These are phyloP conservation scores for Gymnothorax reevesii DNA, from an alignment of 2,797 vertebrate species.

Conservation along the genomic window DNA sequence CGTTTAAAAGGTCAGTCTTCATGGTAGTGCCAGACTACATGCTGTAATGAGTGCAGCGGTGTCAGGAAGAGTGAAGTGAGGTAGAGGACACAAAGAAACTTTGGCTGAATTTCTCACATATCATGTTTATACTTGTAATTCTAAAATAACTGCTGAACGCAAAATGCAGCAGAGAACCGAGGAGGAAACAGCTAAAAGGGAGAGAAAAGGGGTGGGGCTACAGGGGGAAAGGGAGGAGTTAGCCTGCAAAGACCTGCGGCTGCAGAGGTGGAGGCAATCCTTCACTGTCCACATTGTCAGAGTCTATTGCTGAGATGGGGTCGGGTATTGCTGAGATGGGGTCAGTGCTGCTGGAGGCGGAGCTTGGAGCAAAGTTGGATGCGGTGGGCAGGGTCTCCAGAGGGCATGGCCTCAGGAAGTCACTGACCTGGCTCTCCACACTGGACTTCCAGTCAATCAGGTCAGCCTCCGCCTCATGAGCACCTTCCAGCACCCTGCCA, in stretches of 20 bases:
- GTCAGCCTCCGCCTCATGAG: constrained; percentile 86
- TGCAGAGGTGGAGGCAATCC: constrained; percentile 89
- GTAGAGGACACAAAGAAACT: constrained; percentile 11
- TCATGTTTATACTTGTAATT: background rate
- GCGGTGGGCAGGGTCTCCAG: constrained; percentile 73
- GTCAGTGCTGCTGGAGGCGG: background rate
- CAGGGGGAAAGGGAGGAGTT: constrained; percentile 47
- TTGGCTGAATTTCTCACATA: background rate
- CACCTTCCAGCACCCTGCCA: constrained; percentile 79
- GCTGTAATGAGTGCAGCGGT: background rate
- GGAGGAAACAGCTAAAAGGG: background rate
- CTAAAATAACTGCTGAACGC: background rate
- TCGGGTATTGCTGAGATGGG: constrained; percentile 57
- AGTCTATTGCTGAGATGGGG: constrained; percentile 64
- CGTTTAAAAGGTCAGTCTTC: background rate
- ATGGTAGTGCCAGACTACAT: background rate
- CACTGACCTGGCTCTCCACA: constrained; percentile 85
- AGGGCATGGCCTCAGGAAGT: constrained; percentile 82
- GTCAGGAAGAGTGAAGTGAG: background rate
- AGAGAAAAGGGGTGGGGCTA: constrained; percentile 38
- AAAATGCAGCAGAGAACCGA: no score
- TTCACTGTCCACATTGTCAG: constrained; percentile 84
- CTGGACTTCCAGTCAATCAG: constrained; percentile 95
- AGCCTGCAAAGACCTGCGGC: constrained; percentile 92
- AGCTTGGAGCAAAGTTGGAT: constrained; percentile 22